Conservation (phyloP, 2,888 invertebrate genomes). For the Piscicola geometra region DNA sequence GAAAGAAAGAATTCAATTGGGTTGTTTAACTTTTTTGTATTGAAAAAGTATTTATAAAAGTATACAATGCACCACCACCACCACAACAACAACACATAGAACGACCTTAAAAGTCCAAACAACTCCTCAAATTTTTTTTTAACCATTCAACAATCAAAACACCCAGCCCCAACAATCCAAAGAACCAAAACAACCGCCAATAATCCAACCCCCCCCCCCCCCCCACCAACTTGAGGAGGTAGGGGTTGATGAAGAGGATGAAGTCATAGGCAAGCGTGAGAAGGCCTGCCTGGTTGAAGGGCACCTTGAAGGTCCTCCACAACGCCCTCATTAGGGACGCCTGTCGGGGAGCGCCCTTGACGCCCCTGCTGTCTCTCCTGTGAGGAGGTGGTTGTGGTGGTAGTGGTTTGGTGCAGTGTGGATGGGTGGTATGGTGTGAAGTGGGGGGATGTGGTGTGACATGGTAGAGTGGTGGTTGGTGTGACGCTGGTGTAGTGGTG, state of each 20-base stretch:
- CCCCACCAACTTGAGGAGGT: conserved; percentile 38
- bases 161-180: no score
- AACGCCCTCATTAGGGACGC: conserved; percentile 35
- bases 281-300: conserved; percentile 23
- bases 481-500: no score
- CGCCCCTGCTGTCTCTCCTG: neutral
- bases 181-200: neutral
- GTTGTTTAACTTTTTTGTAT: no score
- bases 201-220: neutral
- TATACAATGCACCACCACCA: no score
- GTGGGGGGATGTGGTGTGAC: no score
- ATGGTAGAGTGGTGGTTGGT: no score
- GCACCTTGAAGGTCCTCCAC: conserved; percentile 22
- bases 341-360: neutral
- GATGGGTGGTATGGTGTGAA: no score
- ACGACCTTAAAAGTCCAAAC: no score
- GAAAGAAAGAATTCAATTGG: conserved; percentile 11
- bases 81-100: no score
- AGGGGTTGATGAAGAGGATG: conserved; percentile 37
- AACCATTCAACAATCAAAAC: neutral
- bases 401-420: no score
- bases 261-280: conserved; percentile 32
- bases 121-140: neutral
- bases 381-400: no score
- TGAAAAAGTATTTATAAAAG: no score